A percentile compares a stretch with the other conserved stretches of the same genome.
These are phyloP conservation scores for Macropus fuliginosus DNA, from an alignment of 2,797 vertebrate species.

Conservation along the genomic window DNA sequence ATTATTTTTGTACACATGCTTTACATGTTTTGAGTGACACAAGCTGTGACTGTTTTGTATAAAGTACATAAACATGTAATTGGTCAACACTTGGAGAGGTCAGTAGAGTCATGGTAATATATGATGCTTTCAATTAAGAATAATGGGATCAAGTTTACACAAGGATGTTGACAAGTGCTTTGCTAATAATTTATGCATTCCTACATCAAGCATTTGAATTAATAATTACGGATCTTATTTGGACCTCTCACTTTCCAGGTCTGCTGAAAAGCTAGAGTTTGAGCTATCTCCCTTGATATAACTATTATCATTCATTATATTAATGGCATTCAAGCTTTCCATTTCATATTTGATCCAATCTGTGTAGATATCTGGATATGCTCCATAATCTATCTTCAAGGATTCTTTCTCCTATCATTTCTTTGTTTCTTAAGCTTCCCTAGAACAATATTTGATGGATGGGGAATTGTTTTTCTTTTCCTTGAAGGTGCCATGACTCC, in stretches of 20 bases:
- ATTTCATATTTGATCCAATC: not conserved
- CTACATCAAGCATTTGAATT: not conserved
- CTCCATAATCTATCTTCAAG: not conserved
- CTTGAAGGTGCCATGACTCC: not conserved
- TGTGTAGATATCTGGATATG: not conserved
- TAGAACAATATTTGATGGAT: not conserved
- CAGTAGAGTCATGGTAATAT: not conserved
- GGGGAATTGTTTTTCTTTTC: not conserved
- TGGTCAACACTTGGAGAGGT: not conserved
- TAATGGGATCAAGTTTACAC: not conserved
- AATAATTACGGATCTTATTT: not conserved
- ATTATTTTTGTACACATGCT: not conserved
- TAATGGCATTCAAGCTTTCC: not conserved
- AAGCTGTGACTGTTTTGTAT: not conserved
- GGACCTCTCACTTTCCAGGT: not conserved
- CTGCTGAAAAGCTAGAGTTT: not conserved
- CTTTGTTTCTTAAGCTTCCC: not conserved
- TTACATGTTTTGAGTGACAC: not conserved
- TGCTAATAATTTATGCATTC: not conserved
- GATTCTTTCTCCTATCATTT: not conserved
- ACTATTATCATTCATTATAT: not conserved
- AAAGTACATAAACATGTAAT: not conserved
- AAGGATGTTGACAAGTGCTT: not conserved
- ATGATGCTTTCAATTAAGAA: not conserved
- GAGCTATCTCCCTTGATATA: not conserved